A percentile compares a stretch with the other conserved stretches of the same genome.
Evolutionary conservation across 1,140 invertebrate genomes (phyloP).

Genomic region (Drosophila insularis): DNA sequence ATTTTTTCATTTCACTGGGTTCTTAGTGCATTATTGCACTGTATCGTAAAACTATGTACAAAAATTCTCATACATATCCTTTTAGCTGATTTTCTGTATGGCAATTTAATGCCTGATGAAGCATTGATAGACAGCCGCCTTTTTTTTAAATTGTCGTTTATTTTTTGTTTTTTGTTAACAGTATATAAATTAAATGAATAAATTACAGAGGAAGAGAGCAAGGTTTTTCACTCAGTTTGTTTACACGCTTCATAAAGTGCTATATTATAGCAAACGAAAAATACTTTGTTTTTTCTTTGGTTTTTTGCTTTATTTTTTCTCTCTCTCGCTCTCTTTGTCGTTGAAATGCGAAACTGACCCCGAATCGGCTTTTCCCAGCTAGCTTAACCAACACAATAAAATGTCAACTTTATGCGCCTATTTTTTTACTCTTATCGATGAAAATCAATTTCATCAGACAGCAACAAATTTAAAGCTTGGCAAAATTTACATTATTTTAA

Average conservation of each 20-base stretch:
- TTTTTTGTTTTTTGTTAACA: background rate
- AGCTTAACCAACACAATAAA: slow-evolving; percentile 38
- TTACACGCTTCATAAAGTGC: slow-evolving; percentile 6
- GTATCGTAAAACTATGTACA: background rate
- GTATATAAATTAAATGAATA: slow-evolving; percentile 7
- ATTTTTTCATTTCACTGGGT: background rate
- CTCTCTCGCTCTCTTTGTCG: background rate
- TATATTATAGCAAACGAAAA: slow-evolving; percentile 6
- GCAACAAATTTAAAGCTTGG: slow-evolving; percentile 59
- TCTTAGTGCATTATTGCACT: background rate
- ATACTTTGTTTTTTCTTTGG: background rate
- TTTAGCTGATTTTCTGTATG: slow-evolving; percentile 1
- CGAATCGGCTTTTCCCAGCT: background rate
- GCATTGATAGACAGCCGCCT: background rate
- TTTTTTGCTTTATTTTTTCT: background rate
- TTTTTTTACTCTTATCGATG: slow-evolving; percentile 47
- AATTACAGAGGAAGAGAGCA: background rate
- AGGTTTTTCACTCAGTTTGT: slow-evolving; percentile 3
- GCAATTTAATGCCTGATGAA: slow-evolving; percentile 5
- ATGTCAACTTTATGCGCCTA: slow-evolving; percentile 62
- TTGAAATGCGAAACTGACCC: slow-evolving; percentile 21
- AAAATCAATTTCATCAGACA: slow-evolving; percentile 66
- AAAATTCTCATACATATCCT: slow-evolving; percentile 1
- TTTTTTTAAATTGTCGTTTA: background rate
- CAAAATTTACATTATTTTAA: slow-evolving; percentile 33